A percentile compares a stretch with the other conserved stretches of the same genome.
Evolutionary conservation across 2,113 vertebrate species (phyloP).

Genomic region (Cryptotis parvus): DNA sequence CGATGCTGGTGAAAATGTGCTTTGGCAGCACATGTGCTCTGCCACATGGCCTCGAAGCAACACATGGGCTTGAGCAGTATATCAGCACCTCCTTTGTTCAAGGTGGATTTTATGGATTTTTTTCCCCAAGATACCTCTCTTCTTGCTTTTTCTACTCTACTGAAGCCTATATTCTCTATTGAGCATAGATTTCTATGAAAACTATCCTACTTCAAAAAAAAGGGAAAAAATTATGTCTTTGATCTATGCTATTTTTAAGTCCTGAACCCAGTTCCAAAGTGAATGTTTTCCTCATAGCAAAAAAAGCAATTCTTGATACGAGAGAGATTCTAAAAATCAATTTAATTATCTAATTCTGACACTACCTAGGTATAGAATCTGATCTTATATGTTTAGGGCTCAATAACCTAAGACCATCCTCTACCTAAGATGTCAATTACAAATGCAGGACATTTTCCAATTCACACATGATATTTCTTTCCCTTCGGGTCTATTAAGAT

Average conservation of each 20-base stretch:
- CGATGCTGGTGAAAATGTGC: too few species aligned
- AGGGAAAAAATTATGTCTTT: too few species aligned
- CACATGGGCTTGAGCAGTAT: too few species aligned
- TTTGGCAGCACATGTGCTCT: too few species aligned
- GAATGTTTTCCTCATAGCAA: neutral
- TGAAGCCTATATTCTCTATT: neutral
- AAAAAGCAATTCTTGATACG: neutral
- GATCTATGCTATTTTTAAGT: neutral
- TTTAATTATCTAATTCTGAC: neutral
- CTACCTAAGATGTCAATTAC: neutral
- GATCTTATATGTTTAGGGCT: neutral
- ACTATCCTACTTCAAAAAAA: too few species aligned
- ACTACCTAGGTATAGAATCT: neutral
- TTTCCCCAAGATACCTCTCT: too few species aligned
- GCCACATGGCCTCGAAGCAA: too few species aligned
- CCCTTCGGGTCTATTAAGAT: neutral
- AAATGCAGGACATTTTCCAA: neutral
- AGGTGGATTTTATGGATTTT: too few species aligned
- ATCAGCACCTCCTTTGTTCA: too few species aligned
- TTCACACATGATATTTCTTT: neutral
- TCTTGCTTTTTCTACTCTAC: too few species aligned
- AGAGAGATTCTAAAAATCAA: neutral
- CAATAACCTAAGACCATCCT: neutral
- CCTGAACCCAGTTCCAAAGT: neutral
- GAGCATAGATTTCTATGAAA: neutral